Conservation (phyloP, 2,888 invertebrate species). For the Chaitophorus viminalis region DNA sequence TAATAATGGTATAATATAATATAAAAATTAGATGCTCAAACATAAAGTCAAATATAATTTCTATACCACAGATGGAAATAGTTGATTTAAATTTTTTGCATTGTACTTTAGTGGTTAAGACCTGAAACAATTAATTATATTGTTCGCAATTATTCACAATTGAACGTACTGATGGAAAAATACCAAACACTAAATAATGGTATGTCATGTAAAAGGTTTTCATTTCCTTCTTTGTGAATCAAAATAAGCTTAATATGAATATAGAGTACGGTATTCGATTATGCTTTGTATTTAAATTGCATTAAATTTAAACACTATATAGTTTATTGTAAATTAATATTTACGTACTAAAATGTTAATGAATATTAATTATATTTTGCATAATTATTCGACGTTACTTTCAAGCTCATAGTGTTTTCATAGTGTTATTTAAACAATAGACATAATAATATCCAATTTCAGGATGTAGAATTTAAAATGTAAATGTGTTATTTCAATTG, state of each 20-base stretch:
- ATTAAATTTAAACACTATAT: neutral
- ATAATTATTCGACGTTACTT: neutral
- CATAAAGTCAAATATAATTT: conserved; percentile 32
- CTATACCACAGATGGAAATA: neutral
- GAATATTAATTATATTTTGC: conserved; percentile 24
- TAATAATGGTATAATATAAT: conserved; percentile 10
- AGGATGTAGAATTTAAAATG: conserved; percentile 1
- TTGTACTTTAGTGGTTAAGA: no score
- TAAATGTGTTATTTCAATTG: conserved; percentile 5
- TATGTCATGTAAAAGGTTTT: neutral
- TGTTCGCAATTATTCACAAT: no score
- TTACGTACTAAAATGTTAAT: conserved; percentile 13
- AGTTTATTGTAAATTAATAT: conserved; percentile 18
- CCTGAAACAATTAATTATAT: no score
- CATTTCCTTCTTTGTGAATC: conserved; percentile 6
- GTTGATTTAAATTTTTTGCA: no score
- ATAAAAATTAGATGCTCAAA: conserved; percentile 11
- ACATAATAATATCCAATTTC: neutral
- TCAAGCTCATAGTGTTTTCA: neutral
- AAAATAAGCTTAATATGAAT: conserved; percentile 29
- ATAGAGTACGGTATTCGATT: neutral
- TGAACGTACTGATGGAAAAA: no score
- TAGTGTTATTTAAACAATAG: conserved; percentile 16
- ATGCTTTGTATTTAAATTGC: conserved; percentile 42
- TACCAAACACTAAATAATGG: no score